A percentile compares a stretch with the other conserved stretches of the same genome.
Evolutionary conservation across 2,797 vertebrate species (phyloP).

Genomic region (Gallinago nigripennis): DNA sequence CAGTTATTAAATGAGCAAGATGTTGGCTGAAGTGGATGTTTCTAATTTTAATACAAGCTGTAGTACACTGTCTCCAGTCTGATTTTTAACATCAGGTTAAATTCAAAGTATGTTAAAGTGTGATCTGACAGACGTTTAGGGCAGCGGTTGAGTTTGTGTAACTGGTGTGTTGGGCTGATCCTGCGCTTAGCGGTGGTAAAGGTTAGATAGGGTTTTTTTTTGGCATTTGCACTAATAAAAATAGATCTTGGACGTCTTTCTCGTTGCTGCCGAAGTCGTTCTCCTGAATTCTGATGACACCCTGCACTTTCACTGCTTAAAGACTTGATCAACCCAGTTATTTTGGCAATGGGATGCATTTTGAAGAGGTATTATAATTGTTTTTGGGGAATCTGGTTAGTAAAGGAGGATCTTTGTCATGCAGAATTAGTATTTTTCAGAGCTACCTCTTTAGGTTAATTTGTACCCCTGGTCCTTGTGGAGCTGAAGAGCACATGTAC

Average conservation of each 20-base stretch:
- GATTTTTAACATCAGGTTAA: neutral
- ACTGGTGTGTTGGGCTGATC: neutral
- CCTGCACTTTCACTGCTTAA: neutral
- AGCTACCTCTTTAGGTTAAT: neutral
- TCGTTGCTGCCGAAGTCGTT: neutral
- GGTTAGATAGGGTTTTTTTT: neutral
- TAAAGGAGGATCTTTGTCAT: neutral
- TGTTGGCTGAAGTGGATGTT: neutral
- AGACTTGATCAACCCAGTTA: neutral
- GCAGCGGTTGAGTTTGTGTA: neutral
- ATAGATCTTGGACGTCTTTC: neutral
- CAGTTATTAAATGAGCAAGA: neutral
- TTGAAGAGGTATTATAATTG: neutral
- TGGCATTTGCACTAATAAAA: neutral
- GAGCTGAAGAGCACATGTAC: neutral
- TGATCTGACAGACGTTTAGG: rapidly evolving
- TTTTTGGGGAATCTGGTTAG: neutral
- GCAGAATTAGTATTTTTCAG: neutral
- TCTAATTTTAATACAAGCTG: neutral
- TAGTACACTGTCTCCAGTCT: rapidly evolving
- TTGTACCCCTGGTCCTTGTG: neutral
- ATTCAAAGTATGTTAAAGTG: neutral
- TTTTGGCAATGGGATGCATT: neutral
- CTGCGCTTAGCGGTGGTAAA: neutral
- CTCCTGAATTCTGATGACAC: neutral